Percentiles rank a stretch among this genome's conserved stretches.
Evolutionary conservation across 2,888 invertebrate genomes (phyloP).

Genomic region (Xylota segnis): DNA sequence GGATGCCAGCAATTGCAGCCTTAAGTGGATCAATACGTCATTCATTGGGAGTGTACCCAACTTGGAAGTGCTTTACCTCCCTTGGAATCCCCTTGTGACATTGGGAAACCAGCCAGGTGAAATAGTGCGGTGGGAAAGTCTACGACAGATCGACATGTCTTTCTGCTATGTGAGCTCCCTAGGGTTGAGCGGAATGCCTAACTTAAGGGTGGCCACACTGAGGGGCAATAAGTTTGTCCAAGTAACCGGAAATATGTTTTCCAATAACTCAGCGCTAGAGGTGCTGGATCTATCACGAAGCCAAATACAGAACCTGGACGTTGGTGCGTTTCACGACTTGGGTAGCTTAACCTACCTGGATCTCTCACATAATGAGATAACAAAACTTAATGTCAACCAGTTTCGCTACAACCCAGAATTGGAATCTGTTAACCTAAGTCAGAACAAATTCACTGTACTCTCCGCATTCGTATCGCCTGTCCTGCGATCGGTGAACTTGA

Average conservation of each 20-base stretch:
- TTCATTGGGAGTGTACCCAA: conserved; percentile 87
- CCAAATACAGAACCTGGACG: conserved; percentile 87
- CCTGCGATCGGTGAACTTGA: conserved; percentile 87
- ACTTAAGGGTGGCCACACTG: conserved; percentile 86
- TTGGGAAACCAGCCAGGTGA: conserved; percentile 81
- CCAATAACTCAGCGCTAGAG: conserved; percentile 87
- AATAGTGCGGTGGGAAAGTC: conserved; percentile 85
- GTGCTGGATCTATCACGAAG: conserved; percentile 89
- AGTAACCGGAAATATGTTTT: conserved; percentile 86
- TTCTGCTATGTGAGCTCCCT: conserved; percentile 87
- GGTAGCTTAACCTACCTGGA: conserved; percentile 87
- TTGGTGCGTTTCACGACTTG: conserved; percentile 87
- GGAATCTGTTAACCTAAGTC: conserved; percentile 87
- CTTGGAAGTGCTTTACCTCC: conserved; percentile 87
- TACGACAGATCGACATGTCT: conserved; percentile 87
- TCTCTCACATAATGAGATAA: conserved; percentile 89
- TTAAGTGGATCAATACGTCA: conserved; percentile 85
- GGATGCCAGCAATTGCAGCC: conserved; percentile 86
- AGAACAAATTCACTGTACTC: conserved; percentile 87
- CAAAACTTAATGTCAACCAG: conserved; percentile 86
- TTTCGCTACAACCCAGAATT: conserved; percentile 87
- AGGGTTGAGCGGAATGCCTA: conserved; percentile 87
- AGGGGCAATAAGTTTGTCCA: conserved; percentile 88
- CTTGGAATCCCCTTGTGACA: conserved; percentile 87
- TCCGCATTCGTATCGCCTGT: conserved; percentile 87